Percentiles rank a stretch among this genome's conserved stretches.
Evolutionary conservation across 2,888 invertebrate species (phyloP).

Genomic region (Leucoptera coffeella): DNA sequence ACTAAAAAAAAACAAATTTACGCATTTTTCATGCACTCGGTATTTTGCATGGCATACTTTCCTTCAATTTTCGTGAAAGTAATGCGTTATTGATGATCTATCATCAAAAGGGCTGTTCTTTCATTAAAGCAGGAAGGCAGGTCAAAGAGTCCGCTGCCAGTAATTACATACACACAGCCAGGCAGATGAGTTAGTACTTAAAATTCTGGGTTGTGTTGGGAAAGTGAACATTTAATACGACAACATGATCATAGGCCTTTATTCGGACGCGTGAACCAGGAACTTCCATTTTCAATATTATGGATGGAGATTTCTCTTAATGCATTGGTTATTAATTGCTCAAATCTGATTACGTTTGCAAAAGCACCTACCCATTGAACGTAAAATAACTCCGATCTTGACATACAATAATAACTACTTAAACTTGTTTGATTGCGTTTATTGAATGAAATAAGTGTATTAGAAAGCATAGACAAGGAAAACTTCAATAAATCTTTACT

Average conservation of each 20-base stretch:
- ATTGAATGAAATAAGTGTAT: no score
- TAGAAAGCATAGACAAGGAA: no score
- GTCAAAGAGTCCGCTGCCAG: constrained; percentile 20
- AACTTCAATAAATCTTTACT: no score
- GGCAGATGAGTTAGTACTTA: constrained; percentile 48
- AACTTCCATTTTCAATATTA: constrained; percentile 8
- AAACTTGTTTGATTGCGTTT: no score
- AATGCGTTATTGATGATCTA: constrained; percentile 38
- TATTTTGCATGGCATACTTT: constrained; percentile 36
- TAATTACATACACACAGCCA: constrained; percentile 37
- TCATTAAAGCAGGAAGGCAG: no score
- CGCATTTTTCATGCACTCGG: no score
- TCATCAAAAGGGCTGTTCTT: constrained; percentile 19
- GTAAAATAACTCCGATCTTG: no score
- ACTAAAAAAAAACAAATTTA: no score
- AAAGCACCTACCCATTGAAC: no score
- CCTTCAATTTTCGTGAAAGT: constrained; percentile 46
- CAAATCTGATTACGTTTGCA: no score
- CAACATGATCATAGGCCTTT: constrained; percentile 43
- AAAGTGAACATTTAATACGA: constrained; percentile 48
- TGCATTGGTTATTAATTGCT: no score
- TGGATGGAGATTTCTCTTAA: not conserved
- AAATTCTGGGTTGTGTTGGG: constrained; percentile 38
- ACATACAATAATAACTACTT: no score
- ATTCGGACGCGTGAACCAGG: constrained; percentile 25